Evolutionary conservation across 2,888 invertebrate species (phyloP).

Genomic region (Steinernema scapterisci): DNA sequence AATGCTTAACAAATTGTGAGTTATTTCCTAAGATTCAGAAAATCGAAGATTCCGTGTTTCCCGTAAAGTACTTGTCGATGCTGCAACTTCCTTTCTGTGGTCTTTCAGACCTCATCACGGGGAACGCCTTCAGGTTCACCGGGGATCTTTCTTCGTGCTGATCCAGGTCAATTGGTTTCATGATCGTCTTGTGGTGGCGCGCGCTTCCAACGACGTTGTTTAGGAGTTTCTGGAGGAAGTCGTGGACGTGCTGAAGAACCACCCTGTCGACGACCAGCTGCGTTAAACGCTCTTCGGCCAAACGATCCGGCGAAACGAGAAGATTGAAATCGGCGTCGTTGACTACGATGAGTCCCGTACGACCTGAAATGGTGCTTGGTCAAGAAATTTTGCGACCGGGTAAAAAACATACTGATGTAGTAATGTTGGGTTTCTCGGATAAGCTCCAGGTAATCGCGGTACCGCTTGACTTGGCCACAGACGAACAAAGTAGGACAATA

Average conservation of each 20-base stretch:
- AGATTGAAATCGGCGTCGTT: not conserved
- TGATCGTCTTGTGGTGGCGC: too few relatives aligned
- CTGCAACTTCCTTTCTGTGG: too few relatives aligned
- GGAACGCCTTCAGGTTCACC: too few relatives aligned
- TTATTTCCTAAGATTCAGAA: too few relatives aligned
- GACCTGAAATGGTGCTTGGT: too few relatives aligned
- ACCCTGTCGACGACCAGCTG: not conserved
- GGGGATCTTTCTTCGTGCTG: too few relatives aligned
- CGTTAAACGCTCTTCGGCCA: not conserved
- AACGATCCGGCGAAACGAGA: not conserved
- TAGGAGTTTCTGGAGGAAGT: not conserved
- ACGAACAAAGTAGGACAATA: slow-evolving; percentile 3
- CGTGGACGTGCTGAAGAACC: not conserved
- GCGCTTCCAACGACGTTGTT: not conserved
- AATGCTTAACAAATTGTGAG: too few relatives aligned
- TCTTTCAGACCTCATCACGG: too few relatives aligned
- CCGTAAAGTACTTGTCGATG: too few relatives aligned
- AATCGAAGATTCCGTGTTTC: too few relatives aligned
- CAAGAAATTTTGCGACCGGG: too few relatives aligned
- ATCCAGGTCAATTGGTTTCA: too few relatives aligned
- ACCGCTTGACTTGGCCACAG: not conserved
- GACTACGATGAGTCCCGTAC: not conserved
- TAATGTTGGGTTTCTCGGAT: not conserved
- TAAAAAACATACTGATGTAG: not conserved
- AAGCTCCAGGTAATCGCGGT: not conserved